phyloP scores from a whole-genome alignment of 2,888 invertebrate species.

The Xestoiulus laeticollis region DNA sequence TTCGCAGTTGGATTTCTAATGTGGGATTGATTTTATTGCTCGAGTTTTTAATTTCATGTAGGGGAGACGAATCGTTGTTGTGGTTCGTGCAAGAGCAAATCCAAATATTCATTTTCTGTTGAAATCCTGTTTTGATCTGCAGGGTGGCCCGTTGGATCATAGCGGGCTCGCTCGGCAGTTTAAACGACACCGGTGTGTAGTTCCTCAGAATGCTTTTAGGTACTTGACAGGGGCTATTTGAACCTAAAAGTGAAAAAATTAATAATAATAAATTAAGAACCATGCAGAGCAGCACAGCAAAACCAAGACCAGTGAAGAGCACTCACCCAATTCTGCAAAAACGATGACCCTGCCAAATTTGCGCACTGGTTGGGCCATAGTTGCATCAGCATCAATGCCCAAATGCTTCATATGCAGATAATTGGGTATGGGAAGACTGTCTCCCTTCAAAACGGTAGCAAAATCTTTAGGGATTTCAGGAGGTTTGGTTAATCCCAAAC shows the following conservation, averaged over 20 bases:
- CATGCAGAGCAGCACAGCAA: no score
- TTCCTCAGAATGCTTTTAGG: neutral
- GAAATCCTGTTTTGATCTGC: neutral
- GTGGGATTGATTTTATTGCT: neutral
- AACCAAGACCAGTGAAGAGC: neutral
- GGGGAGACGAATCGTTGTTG: neutral
- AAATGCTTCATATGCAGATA: neutral
- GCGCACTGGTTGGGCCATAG: neutral
- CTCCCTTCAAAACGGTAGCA: neutral
- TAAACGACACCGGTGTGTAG: slow-evolving; percentile 45
- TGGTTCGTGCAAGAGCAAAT: neutral
- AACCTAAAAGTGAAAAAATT: neutral
- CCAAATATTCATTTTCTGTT: neutral
- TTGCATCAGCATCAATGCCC: neutral
- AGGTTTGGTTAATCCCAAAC: neutral
- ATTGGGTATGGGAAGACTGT: slow-evolving; percentile 11
- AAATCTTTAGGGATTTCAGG: neutral
- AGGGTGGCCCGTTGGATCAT: neutral
- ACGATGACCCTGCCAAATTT: slow-evolving; percentile 44
- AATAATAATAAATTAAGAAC: no score
- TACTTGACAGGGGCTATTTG: neutral
- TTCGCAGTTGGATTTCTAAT: neutral
- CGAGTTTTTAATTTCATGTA: neutral
- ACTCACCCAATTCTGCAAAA: slow-evolving; percentile 42
- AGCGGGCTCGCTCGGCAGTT: neutral